Percentiles rank a stretch among this genome's conserved stretches.
phyloP scores from a whole-genome alignment of 35 echinoderm and acorn worm species.

The Lytechinus pictus region DNA sequence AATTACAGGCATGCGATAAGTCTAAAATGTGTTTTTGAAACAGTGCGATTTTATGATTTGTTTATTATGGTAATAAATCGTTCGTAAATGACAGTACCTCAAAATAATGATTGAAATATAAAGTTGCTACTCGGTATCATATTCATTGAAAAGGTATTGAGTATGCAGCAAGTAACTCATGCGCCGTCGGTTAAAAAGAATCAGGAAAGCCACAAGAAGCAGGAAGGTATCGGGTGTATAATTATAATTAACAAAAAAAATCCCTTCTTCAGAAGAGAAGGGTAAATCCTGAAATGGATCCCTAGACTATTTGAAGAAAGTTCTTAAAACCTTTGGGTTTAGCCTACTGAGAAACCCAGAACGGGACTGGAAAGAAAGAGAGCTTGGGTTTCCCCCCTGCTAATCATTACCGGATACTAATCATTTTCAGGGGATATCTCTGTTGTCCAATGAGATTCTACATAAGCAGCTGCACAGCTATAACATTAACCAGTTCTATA shows the following conservation, averaged over 20 bases:
- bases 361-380: neutral
- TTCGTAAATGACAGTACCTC: no score
- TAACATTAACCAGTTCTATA: neutral
- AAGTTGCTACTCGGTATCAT: no score
- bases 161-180: no score
- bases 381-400: constrained; percentile 32
- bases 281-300: neutral
- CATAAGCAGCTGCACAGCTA: neutral
- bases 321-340: neutral
- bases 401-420: constrained; percentile 15
- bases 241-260: neutral
- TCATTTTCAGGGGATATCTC: neutral
- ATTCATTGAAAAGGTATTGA: no score
- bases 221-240: neutral
- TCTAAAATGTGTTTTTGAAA: no score
- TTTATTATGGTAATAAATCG: no score
- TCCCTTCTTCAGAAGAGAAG: neutral
- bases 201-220: neutral
- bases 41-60: no score
- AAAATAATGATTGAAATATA: no score
- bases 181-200: neutral
- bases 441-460: neutral
- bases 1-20: no score
- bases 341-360: neutral
- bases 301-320: neutral